A percentile compares a stretch with the other conserved stretches of the same genome.
phyloP scores from a whole-genome alignment of 1,140 invertebrate species.

The Eciton burchellii region DNA sequence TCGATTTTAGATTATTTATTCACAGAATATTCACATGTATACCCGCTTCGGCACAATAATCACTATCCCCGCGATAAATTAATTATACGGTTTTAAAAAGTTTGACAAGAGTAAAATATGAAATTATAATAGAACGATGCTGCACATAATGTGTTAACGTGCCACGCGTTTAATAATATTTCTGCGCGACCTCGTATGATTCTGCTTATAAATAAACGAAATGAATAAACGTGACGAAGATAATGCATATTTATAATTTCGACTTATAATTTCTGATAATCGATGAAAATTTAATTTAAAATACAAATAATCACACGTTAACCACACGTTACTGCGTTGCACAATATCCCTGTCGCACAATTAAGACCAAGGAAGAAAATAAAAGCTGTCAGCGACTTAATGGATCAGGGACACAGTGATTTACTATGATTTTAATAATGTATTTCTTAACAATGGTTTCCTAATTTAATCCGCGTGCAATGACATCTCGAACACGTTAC shows the following conservation, averaged over 20 bases:
- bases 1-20: too few species aligned
- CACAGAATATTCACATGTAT: too few species aligned
- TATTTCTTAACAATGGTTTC: constrained; percentile 3
- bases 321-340: neutral
- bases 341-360: neutral
- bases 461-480: neutral
- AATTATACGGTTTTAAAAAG: constrained; percentile 27
- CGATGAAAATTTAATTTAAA: neutral
- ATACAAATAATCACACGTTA: constrained; percentile 13
- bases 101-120: constrained; percentile 15
- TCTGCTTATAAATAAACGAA: constrained; percentile 8
- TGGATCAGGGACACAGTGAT: neutral
- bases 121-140: neutral
- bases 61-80: constrained; percentile 3
- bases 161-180: neutral
- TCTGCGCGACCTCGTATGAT: neutral
- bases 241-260: too few species aligned
- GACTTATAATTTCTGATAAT: neutral
- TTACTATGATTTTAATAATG: neutral
- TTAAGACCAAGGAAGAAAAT: neutral
- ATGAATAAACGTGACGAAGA: neutral
- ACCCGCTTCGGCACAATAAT: neutral
- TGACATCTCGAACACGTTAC: neutral
- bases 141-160: neutral
- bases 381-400: constrained; percentile 16